Conservation (phyloP, 2,888 invertebrate genomes). For the Tenthredo mesomela region DNA sequence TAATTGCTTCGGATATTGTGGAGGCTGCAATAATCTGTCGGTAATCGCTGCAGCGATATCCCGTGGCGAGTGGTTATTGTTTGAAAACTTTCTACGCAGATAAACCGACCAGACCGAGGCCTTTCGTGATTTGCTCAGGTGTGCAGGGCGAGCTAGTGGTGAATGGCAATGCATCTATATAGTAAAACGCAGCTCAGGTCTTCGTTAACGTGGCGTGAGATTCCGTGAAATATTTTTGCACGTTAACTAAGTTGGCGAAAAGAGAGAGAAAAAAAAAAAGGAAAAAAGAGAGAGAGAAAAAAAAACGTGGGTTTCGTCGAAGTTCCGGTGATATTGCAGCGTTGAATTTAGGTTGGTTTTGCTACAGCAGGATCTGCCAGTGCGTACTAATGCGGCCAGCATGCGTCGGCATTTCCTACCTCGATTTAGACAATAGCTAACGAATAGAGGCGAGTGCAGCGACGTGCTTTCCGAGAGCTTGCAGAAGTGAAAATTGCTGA, state of each 20-base stretch:
- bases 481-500: constrained; percentile 59
- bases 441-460: constrained; percentile 51
- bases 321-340: neutral
- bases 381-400: constrained; percentile 52
- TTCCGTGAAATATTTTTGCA: constrained; percentile 73
- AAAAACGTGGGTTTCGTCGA: constrained; percentile 4
- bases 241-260: constrained; percentile 57
- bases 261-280: neutral
- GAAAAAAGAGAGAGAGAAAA: neutral
- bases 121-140: constrained; percentile 37
- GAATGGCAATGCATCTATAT: constrained; percentile 39
- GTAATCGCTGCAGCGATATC: constrained; percentile 39
- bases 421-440: constrained; percentile 48
- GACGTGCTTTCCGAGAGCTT: constrained; percentile 49
- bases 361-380: neutral
- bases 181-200: neutral
- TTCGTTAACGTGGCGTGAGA: constrained; percentile 62
- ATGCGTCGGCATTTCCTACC: constrained; percentile 56
- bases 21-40: constrained; percentile 39
- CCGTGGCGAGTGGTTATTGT: constrained; percentile 43
- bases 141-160: neutral
- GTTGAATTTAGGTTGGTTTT: constrained; percentile 27
- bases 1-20: constrained; percentile 9
- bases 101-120: constrained; percentile 18
- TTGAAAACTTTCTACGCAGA: constrained; percentile 35